Base-by-base conservation (phyloP, 2,113 vertebrate genomes). In the Microtus montanus region DNA sequence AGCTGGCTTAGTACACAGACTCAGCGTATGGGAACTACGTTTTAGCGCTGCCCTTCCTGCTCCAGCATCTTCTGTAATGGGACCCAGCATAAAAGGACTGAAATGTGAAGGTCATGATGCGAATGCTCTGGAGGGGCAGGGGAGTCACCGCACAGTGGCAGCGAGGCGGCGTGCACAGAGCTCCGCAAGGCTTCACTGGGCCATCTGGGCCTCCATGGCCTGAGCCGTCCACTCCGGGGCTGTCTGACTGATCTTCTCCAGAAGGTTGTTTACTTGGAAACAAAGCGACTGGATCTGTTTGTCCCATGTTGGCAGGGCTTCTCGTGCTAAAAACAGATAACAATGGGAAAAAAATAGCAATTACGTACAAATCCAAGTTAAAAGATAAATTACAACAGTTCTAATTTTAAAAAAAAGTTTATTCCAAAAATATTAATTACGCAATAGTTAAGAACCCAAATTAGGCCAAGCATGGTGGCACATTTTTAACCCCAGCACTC, bases 241-340 rank as follows among this genome's bases (percentile, higher is more conserved):
- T 5, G 99, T 99, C 97, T 98, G 98, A 44, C 99, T 99, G 93
- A 99, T 99, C 97, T 99, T 99, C 97, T 99, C 99, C 97, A 99
- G 98, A 41, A 99, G 99, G 97, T 99, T 99, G 98, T 99, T 99
- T 91, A 99, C 99, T 96, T 99, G 99, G 98, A 99, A 99, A 98
- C 99, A 99, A 93, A 99, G 98, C 0, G 99, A 99, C 96, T 99
- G 99, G 97, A 99, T 99, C 98, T 99, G 99, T 97, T 99, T 99
- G 98, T 99, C 99, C 99, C 99, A 99, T 0, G 99, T 99, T 6
- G 99, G 99, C 92, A 99, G 98, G 17, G 99, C 99, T 98, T 99
- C 99, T n/a, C 99, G 99, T 9, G 99, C 99, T 99, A 97, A 38
- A 66, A 54, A 77, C 71, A 82, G 95, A 87, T 64, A 10, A 90